Percentiles rank a stretch among this genome's conserved stretches.
phyloP scores from a whole-genome alignment of 1,140 invertebrate genomes.

The Habropoda laboriosa region DNA sequence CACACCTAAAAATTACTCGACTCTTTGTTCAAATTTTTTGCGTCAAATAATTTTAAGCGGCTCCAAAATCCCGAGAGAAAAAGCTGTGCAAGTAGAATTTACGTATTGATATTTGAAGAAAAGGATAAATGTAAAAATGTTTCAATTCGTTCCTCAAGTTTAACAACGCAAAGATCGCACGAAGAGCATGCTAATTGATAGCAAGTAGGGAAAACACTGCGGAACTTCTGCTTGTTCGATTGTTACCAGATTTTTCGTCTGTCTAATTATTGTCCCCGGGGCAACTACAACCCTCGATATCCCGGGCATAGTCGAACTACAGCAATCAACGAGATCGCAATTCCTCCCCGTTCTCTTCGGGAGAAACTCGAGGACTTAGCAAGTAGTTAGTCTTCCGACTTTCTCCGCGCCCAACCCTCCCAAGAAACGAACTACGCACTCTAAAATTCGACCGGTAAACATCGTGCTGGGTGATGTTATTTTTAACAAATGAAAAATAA shows the following conservation, averaged over 20 bases:
- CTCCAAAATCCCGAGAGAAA: too few relatives aligned
- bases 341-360: conserved; percentile 51
- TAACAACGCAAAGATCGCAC: too few relatives aligned
- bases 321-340: conserved; percentile 74
- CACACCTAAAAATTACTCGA: too few relatives aligned
- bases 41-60: too few relatives aligned
- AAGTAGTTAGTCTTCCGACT: conserved; percentile 71
- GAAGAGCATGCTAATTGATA: background rate
- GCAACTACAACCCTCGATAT: conserved; percentile 61
- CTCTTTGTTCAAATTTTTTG: too few relatives aligned
- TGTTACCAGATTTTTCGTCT: conserved; percentile 60
- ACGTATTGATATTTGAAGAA: too few relatives aligned
- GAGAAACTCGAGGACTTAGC: conserved; percentile 72
- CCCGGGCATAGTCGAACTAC: conserved; percentile 60
- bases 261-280: conserved; percentile 58
- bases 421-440: conserved; percentile 59
- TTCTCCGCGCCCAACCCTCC: conserved; percentile 44
- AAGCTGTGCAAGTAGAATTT: too few relatives aligned
- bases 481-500: too few relatives aligned
- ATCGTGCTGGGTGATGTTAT: background rate
- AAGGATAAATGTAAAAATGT: too few relatives aligned
- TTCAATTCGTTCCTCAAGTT: background rate
- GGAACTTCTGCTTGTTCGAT: conserved; percentile 20
- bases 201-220: background rate
- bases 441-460: conserved; percentile 17